Evolutionary conservation across 1,140 invertebrate species (phyloP).

Genomic region (Lordiphosa stackelbergi): DNA sequence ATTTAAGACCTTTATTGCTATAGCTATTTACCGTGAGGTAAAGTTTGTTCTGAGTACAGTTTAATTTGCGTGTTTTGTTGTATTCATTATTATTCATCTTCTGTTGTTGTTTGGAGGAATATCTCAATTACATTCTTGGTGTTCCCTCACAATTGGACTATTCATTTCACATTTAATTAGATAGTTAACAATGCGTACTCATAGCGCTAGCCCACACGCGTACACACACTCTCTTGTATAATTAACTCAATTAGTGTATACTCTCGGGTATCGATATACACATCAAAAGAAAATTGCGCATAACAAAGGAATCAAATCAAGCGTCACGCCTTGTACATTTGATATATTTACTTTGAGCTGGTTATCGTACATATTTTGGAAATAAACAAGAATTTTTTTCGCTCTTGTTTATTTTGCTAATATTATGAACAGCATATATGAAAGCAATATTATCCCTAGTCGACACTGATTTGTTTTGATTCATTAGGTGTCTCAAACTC

Average conservation of each 20-base stretch:
- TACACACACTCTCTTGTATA: constrained; percentile 10
- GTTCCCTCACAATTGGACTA: constrained; percentile 21
- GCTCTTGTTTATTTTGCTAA: background rate
- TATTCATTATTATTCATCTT: background rate
- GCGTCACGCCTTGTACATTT: background rate
- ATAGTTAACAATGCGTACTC: constrained; percentile 26
- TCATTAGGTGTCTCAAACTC: too few relatives aligned
- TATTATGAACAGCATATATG: background rate
- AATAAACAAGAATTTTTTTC: too few relatives aligned
- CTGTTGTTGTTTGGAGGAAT: constrained; percentile 7
- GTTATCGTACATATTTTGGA: too few relatives aligned
- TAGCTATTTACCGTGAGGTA: too few relatives aligned
- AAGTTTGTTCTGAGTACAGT: background rate
- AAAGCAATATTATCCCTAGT: background rate
- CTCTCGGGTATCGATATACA: constrained; percentile 18
- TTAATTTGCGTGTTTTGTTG: constrained; percentile 1
- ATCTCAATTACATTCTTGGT: constrained; percentile 22
- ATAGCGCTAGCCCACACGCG: background rate
- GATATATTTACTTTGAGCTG: constrained; percentile 15
- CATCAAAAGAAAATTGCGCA: constrained; percentile 11
- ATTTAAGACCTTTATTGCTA: too few relatives aligned
- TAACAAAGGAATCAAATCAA: constrained; percentile 44
- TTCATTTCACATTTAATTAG: constrained; percentile 57
- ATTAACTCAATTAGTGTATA: constrained; percentile 40
- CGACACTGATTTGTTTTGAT: too few relatives aligned